These are phyloP conservation scores for Heliconius hewitsoni DNA, from an alignment of 1,140 invertebrate species.

Conservation along the genomic window DNA sequence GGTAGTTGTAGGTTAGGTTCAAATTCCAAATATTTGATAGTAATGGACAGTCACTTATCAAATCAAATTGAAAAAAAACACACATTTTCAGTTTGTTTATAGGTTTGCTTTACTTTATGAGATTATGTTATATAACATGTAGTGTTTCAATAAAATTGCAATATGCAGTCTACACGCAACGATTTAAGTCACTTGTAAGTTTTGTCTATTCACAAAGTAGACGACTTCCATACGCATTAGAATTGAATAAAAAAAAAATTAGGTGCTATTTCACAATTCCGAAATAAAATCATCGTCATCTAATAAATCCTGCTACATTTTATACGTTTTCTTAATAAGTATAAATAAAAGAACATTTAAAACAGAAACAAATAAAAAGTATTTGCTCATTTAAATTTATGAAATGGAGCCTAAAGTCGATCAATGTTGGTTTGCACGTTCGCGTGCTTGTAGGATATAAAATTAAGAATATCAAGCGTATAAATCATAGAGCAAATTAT, in stretches of 20 bases:
- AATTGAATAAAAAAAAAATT: neutral
- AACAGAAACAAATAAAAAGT: neutral
- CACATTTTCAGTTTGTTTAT: neutral
- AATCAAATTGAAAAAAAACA: neutral
- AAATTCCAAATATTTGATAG: too few species aligned
- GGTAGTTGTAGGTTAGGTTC: too few species aligned
- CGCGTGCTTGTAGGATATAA: slow-evolving; percentile 33
- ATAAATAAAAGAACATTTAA: neutral
- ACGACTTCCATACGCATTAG: neutral
- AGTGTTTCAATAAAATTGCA: slow-evolving; percentile 6
- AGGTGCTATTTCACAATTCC: too few species aligned
- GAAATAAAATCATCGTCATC: too few species aligned
- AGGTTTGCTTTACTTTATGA: neutral
- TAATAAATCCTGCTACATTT: too few species aligned
- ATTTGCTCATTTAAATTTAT: slow-evolving; percentile 3
- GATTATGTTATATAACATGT: neutral
- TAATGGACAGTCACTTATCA: too few species aligned
- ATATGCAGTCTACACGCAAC: neutral
- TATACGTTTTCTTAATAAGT: too few species aligned
- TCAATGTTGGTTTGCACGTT: slow-evolving; percentile 36
- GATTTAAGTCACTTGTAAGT: neutral
- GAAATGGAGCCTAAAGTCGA: slow-evolving; percentile 13
- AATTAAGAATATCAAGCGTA: slow-evolving; percentile 28
- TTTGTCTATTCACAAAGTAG: neutral
- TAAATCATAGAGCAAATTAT: slow-evolving; percentile 22